Base-by-base conservation (phyloP, 1,140 invertebrate genomes). In the Diabrotica undecimpunctata region DNA sequence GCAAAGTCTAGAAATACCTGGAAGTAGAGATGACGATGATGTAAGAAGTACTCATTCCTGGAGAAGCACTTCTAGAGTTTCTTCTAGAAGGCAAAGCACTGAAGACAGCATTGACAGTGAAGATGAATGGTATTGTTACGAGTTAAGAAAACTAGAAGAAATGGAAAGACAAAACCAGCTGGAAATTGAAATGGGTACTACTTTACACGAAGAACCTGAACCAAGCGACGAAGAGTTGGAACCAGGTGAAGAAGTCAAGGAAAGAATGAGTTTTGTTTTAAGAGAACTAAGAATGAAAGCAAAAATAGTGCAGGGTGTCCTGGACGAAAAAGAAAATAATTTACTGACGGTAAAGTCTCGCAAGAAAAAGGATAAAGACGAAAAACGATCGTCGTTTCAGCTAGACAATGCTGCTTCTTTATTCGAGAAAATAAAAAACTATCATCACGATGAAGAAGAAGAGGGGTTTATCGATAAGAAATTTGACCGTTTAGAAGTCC, bases 51-150 rank as follows among this genome's bases (percentile, higher is more conserved):
- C 90, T 5, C 90, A 94, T 81, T 94, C 92, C 0, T 92, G 89
- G 81, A 83, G 92, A 66, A 94, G 91, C 72, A 88, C 90, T 3
- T 94, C 92, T 0, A 81, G 90, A 68, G 89, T 92, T n/a, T 93
- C 92, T 6, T 95, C 93, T 2, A 83, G 93, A 72, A 81, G 93
- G 46, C 93, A 96, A 81, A 94, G 92, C 76, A 95, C 93, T 0
- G 93, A 95, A 80, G 93, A 96, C 71, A 93, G 91, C 64, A 95
- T 96, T 62, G 93, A 96, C 78, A 93, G 90, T 52, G 93, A 96
- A 79, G 93, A 96, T 75, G 93, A 95, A 81, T 96, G 93, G 89
- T 96, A 94, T 73, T 91, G 90, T 67, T 94, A 96, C 76, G 93
- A 95, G 74, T 74, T 95, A 59, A 83, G 90, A 54, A 93, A 95